Evolutionary conservation across 2,113 vertebrate genomes (phyloP).

Genomic region (Odontesthes bonariensis): DNA sequence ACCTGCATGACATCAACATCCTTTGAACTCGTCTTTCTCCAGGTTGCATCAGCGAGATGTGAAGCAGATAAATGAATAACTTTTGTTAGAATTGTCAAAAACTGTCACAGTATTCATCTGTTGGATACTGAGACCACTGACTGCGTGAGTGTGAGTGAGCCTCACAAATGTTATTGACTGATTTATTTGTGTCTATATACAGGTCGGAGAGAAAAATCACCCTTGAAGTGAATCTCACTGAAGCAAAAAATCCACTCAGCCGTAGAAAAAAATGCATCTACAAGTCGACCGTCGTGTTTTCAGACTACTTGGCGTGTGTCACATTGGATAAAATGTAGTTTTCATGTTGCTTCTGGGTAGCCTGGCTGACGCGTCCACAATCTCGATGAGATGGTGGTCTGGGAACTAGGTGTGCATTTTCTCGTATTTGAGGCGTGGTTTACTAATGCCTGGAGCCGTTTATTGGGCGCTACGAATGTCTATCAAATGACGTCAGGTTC

Average conservation of each 20-base stretch:
- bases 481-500: too few relatives aligned
- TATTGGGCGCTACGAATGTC: too few relatives aligned
- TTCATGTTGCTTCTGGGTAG: too few relatives aligned
- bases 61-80: conserved; percentile 65
- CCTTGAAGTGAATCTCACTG: conserved; percentile 20
- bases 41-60: conserved; percentile 69
- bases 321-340: conserved; percentile 17
- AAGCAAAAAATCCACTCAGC: conserved; percentile 6
- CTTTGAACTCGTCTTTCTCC: conserved; percentile 69
- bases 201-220: conserved; percentile 20
- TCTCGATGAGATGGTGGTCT: too few relatives aligned
- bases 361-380: too few relatives aligned
- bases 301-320: conserved; percentile 8
- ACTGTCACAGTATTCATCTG: conserved; percentile 58
- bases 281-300: conserved; percentile 5
- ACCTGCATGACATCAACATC: conserved; percentile 20
- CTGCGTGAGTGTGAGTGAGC: conserved; percentile 1
- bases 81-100: conserved; percentile 67
- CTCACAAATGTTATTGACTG: conserved; percentile 14
- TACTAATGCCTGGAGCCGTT: too few relatives aligned
- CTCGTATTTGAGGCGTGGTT: too few relatives aligned
- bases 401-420: too few relatives aligned
- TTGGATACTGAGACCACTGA: conserved; percentile 28
- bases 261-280: conserved; percentile 6
- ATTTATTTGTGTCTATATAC: conserved; percentile 11